Base-by-base conservation (phyloP, 2,797 vertebrate genomes). In the Phataginus tricuspis region DNA sequence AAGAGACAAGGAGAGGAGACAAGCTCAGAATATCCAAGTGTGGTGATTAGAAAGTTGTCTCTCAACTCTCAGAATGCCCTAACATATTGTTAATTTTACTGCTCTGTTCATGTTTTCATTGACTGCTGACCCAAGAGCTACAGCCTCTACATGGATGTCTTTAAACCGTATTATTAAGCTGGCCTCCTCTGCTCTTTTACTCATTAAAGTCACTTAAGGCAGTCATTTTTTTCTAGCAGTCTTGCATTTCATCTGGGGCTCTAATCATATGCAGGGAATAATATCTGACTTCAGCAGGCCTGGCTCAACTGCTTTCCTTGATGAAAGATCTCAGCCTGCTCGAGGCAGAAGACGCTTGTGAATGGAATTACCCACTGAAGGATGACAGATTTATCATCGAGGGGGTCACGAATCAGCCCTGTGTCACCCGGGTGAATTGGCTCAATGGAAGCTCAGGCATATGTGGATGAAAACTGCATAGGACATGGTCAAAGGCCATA, bases 21-120 rank as follows among this genome's bases (percentile, higher is more conserved):
- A 29, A 1, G 29, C 19, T 94, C 63, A 78, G 21, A 51, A 29
- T n/a, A 84, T 18, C 66, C 0, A n/a, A 1, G 2, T 49, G 6
- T 0, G 0, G 1, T 0, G 4, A 23, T 13, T 11, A 75, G 57
- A 4, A 0, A 21, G 1, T 1, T 69, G 11, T 61, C 10, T 25
- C 86, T 31, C 31, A 86, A 74, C 34, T 31, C 57, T 14, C 1
- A 37, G 12, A 19, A 34, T 4, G 27, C 51, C 74, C 34, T 0
- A 1, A 19, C 2, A 11, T 4, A 0, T 0, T 3, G 16, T 68
- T 66, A 9, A 83, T 39, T 8, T 82, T n/a, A 5, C 64, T 19
- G 27, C 23, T 13, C n/a, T 2, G 0, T 1, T 37, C 18, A 6
- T 14, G 16, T 34, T 31, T 55, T 49, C 75, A 49, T 5, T 23